Evolutionary conservation across 2,888 invertebrate species (phyloP).

Genomic region (Tachina lurida): DNA sequence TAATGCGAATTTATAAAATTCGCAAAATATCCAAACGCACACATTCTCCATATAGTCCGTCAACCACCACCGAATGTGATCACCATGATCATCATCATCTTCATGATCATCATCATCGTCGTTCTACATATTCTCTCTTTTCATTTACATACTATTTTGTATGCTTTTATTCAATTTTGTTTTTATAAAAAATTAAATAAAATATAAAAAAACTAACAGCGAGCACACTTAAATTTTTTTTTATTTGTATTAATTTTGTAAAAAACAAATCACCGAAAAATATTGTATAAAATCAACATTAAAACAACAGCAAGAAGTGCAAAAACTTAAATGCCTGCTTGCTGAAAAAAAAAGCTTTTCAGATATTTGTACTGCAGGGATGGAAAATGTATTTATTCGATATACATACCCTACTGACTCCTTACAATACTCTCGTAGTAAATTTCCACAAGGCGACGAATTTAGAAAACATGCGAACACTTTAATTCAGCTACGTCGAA

Average conservation of each 20-base stretch:
- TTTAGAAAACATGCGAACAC: too few relatives aligned
- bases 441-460: too few relatives aligned
- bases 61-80: conserved; percentile 54
- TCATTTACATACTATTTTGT: not conserved
- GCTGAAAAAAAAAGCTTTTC: conserved; percentile 42
- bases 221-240: conserved; percentile 43
- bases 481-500: too few relatives aligned
- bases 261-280: conserved; percentile 46
- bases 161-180: conserved; percentile 14
- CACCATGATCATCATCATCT: conserved; percentile 37
- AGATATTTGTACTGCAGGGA: conserved; percentile 34
- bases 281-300: conserved; percentile 4
- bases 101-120: conserved; percentile 26
- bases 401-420: too few relatives aligned
- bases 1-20: conserved; percentile 53
- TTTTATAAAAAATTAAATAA: not conserved
- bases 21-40: conserved; percentile 27
- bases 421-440: too few relatives aligned
- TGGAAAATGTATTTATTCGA: too few relatives aligned
- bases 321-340: conserved; percentile 59
- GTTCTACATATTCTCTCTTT: conserved; percentile 25
- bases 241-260: not conserved
- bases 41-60: conserved; percentile 24
- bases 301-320: conserved; percentile 51
- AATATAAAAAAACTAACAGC: conserved; percentile 32